Percentiles rank a stretch among this genome's conserved stretches.
phyloP scores from a whole-genome alignment of 2,113 vertebrate genomes.

The Tenebrosternarchus preto region DNA sequence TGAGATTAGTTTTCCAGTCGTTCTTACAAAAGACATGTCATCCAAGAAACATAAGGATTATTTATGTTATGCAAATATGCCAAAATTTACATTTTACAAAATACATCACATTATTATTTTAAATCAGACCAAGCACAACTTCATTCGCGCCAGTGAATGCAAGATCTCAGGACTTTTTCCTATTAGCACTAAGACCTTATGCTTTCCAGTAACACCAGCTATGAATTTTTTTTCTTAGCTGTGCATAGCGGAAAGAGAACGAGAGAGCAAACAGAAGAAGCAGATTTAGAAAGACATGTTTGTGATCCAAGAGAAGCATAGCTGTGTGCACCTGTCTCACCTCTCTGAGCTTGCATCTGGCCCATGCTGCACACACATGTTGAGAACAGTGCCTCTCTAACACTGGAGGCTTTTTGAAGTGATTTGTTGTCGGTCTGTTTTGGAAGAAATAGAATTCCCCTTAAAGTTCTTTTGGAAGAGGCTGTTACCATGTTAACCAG shows the following conservation, averaged over 20 bases:
- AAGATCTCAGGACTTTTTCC: background rate
- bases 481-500: background rate
- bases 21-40: background rate
- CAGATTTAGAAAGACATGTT: background rate
- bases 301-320: background rate
- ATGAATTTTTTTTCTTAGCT: background rate
- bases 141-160: too few relatives aligned
- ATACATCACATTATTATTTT: too few relatives aligned
- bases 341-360: slow-evolving; percentile 16
- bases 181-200: background rate
- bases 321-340: slow-evolving; percentile 36
- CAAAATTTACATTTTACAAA: too few relatives aligned
- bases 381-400: background rate
- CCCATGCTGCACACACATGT: slow-evolving; percentile 41
- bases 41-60: too few relatives aligned
- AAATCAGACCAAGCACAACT: too few relatives aligned
- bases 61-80: too few relatives aligned
- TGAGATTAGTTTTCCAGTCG: slow-evolving; percentile 5
- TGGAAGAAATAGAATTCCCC: background rate
- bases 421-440: background rate
- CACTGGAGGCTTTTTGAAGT: background rate
- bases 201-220: background rate
- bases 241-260: background rate
- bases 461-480: background rate
- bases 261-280: background rate